Conservation (phyloP, 2,113 vertebrate genomes). For the Menura novaehollandiae region DNA sequence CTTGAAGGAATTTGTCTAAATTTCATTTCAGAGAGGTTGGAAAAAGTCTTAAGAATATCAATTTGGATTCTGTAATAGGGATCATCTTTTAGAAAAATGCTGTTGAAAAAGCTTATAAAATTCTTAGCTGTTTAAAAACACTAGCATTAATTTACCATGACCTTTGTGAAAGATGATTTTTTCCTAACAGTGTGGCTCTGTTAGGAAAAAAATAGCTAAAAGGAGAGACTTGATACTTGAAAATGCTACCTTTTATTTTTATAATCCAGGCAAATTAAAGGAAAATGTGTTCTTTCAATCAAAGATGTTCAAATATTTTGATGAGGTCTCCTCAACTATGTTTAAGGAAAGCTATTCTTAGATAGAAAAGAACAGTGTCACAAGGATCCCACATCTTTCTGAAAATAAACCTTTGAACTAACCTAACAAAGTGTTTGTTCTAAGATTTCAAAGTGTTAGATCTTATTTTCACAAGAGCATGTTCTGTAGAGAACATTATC, state of each 20-base stretch:
- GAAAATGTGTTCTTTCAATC: background rate
- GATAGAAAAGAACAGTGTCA: background rate
- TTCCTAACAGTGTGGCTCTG: slow-evolving; percentile 6
- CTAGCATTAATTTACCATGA: background rate
- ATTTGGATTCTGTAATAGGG: background rate
- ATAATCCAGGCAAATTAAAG: background rate
- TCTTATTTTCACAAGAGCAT: background rate
- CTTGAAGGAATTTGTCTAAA: background rate
- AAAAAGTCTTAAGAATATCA: background rate
- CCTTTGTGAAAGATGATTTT: slow-evolving; percentile 50
- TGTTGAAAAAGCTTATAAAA: background rate
- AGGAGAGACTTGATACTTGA: background rate
- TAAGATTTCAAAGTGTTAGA: background rate
- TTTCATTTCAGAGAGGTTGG: background rate
- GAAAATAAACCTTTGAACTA: background rate
- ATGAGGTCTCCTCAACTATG: background rate
- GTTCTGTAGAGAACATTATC: background rate
- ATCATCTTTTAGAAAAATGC: background rate
- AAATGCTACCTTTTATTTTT: background rate
- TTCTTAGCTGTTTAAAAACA: slow-evolving; percentile 26
- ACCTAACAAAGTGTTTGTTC: background rate
- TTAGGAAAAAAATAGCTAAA: background rate
- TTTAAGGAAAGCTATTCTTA: background rate
- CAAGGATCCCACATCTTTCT: background rate
- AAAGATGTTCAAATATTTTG: background rate